Percentiles rank a stretch among this genome's conserved stretches.
Evolutionary conservation across 2,113 vertebrate genomes (phyloP).

Genomic region (Aviceda subcristata): DNA sequence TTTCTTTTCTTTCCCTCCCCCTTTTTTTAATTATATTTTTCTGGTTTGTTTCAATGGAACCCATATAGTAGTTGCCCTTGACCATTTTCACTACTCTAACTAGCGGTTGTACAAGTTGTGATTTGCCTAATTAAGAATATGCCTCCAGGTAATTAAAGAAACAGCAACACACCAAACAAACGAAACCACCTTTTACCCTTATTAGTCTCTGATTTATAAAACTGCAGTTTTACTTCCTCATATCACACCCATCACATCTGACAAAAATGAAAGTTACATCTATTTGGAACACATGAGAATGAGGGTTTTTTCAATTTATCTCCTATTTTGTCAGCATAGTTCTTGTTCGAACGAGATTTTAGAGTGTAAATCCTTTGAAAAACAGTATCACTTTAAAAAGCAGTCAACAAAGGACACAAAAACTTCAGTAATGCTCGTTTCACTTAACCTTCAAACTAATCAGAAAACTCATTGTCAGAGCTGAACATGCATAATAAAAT

Average conservation of each 20-base stretch:
- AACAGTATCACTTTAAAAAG: not conserved
- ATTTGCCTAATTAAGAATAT: slow-evolving; percentile 18
- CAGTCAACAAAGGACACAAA: not conserved
- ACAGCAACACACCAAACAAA: not conserved
- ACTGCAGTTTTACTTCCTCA: not conserved
- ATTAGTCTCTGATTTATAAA: slow-evolving; percentile 2
- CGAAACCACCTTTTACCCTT: not conserved
- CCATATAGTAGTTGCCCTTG: not conserved
- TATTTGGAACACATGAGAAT: not conserved
- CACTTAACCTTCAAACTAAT: not conserved
- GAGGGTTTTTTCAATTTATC: not conserved
- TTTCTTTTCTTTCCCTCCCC: not conserved
- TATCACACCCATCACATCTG: not conserved
- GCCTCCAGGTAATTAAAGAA: slow-evolving; percentile 47
- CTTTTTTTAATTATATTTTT: not conserved
- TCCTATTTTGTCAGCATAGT: not conserved
- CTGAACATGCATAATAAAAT: not conserved
- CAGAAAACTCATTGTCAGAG: not conserved
- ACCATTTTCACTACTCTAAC: slow-evolving; percentile 25
- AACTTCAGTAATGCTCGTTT: not conserved
- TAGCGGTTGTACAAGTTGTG: not conserved
- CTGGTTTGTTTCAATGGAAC: not conserved
- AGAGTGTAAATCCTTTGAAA: not conserved
- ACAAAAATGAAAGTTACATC: not conserved
- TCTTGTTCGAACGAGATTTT: not conserved